Evolutionary conservation across 2,113 vertebrate species (phyloP).

Genomic region (Tragulus kanchil): DNA sequence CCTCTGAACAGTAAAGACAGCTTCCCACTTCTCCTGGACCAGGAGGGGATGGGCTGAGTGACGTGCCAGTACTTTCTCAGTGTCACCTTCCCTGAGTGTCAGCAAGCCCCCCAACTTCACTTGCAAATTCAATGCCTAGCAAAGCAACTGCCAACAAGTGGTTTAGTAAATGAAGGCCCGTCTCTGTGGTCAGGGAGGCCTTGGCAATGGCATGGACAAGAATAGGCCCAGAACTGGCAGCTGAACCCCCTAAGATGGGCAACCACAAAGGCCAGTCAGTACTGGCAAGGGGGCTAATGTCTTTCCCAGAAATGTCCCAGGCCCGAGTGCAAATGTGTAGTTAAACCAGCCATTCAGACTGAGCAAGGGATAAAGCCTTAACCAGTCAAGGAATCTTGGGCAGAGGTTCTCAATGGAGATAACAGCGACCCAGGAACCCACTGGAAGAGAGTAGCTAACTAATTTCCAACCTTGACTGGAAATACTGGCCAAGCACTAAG

Average conservation of each 20-base stretch:
- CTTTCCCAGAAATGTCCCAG: slow-evolving; percentile 52
- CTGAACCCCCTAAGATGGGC: background rate
- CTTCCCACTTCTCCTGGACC: background rate
- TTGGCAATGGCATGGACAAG: background rate
- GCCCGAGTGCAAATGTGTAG: too few relatives aligned
- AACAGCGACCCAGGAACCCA: background rate
- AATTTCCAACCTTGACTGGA: background rate
- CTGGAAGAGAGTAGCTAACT: background rate
- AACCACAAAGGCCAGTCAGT: background rate
- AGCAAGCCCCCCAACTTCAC: background rate
- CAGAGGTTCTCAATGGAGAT: slow-evolving; percentile 18
- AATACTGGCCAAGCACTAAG: background rate
- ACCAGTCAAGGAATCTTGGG: slow-evolving; percentile 12
- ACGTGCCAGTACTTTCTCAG: background rate
- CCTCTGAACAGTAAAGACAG: slow-evolving; percentile 58
- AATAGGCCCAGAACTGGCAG: background rate
- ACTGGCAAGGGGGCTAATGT: background rate
- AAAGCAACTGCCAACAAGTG: slow-evolving; percentile 45
- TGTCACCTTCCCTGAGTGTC: background rate
- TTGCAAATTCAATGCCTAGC: background rate
- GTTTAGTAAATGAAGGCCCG: background rate
- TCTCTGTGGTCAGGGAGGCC: background rate
- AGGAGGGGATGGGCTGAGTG: background rate
- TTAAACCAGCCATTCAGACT: background rate
- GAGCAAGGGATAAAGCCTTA: slow-evolving; percentile 2